Evolutionary conservation across 2,797 vertebrate species (phyloP), one percentile per base, ranked within the genome.

Genomic region (Pipistrellus nathusii): DNA sequence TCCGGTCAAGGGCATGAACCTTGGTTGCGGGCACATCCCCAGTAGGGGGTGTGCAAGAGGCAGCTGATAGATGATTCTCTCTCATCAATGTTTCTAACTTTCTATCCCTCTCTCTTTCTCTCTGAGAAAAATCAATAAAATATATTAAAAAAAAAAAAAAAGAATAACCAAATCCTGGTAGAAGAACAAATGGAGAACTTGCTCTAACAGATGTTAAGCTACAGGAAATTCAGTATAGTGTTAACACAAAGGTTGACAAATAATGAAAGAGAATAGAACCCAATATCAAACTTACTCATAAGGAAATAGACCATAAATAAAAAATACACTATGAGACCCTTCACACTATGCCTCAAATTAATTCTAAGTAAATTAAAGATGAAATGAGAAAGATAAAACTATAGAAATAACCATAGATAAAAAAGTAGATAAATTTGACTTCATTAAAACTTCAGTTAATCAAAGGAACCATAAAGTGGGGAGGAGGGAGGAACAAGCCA

Each of bases 401-500:
- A n/a, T 71, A 66, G 25, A 48, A 57, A 84, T 62, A 68, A 75
- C 5, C 3, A 38, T 3, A 81, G 62, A 59, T 35, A 41, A 75
- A 76, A 71, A 68, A 12, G 23, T 51, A 85, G 30, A 32, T 72
- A 85, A 66, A 32, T 72, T 53, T 53, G 2, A 84, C 71, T 87
- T 69, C 66, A 84, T 69, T 88, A 91, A 90, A 90, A 90, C 80
- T 85, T 80, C 41, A 80, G 48, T 88, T 93, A 68, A 78, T 91
- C 35, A 81, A 93, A 71, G 4, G 14, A 88, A 93, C 7, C 41
- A 55, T 20, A 87, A 68, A 78, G 18, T 69, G 32, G 18, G 75
- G 41, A 77, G 41, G 72, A 7, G 2, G 35, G 30, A 85, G 62
- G 75, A 18, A 12, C 8, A 71, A 85, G 21, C 25, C 38, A 23